These are phyloP conservation scores for Gallinago nigripennis DNA, from an alignment of 2,797 vertebrate species.

Conservation along the genomic window DNA sequence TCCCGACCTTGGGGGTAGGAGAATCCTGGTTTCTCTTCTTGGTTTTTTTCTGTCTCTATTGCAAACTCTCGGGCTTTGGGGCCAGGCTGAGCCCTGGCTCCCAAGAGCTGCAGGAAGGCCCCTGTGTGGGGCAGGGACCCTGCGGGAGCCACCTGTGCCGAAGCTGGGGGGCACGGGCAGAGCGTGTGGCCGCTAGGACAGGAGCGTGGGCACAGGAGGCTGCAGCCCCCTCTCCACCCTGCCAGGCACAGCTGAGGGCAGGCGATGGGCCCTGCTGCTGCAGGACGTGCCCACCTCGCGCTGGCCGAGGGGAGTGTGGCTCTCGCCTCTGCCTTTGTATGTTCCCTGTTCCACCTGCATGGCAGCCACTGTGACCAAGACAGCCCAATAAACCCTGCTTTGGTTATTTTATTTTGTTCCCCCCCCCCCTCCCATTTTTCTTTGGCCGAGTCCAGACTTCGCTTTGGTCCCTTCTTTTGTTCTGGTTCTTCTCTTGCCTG, in stretches of 20 bases:
- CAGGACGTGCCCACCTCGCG: rapidly evolving
- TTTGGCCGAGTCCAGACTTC: slow-evolving; percentile 36
- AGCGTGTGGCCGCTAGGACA: slow-evolving; percentile 22
- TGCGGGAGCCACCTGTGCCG: not conserved
- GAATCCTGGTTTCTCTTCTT: slow-evolving; percentile 62
- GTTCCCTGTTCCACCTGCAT: slow-evolving; percentile 31
- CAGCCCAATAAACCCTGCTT: slow-evolving; percentile 61
- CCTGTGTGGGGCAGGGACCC: slow-evolving; percentile 60
- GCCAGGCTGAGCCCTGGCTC: not conserved
- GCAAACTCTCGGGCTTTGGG: slow-evolving; percentile 58
- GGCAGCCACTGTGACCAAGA: not conserved
- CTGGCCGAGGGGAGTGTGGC: not conserved
- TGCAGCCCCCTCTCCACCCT: rapidly evolving
- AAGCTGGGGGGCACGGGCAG: slow-evolving; percentile 7
- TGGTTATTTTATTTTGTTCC: slow-evolving; percentile 50
- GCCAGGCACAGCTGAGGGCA: not conserved
- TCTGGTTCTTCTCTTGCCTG: not conserved
- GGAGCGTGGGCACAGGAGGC: rapidly evolving
- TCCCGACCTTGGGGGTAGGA: slow-evolving; percentile 53
- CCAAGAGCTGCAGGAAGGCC: slow-evolving; percentile 11
- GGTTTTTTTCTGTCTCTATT: slow-evolving; percentile 45
- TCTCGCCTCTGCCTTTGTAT: not conserved
- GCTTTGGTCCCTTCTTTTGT: slow-evolving; percentile 31
- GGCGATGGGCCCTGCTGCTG: not conserved
- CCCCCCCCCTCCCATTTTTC: not conserved